These are phyloP conservation scores for Enteromius afrohamiltoni DNA, from an alignment of 2,797 vertebrate species.

Conservation along the genomic window DNA sequence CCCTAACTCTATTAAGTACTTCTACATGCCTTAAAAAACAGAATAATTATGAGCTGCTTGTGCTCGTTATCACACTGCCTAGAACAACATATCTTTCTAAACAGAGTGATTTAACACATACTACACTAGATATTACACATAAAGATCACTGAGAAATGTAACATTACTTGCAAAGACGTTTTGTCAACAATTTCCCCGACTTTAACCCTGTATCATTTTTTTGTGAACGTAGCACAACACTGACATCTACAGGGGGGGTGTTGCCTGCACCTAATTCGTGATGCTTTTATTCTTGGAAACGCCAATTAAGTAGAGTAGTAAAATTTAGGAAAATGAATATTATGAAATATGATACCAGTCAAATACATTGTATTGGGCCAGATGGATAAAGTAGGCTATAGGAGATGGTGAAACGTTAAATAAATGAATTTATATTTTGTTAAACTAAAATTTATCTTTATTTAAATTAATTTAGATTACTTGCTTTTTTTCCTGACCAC, in stretches of 20 bases:
- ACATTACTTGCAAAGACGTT: neutral
- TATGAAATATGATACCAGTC: neutral
- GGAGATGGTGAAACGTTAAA: neutral
- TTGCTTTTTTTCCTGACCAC: neutral
- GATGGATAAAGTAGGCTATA: neutral
- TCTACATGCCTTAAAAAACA: neutral
- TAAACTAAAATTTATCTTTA: neutral
- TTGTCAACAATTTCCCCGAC: neutral
- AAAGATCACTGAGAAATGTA: neutral
- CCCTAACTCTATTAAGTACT: no score
- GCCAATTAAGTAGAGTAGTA: neutral
- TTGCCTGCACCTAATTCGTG: neutral
- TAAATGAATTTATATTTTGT: neutral
- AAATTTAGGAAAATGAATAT: no score
- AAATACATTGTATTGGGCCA: neutral
- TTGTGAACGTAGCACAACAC: neutral
- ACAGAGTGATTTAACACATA: neutral
- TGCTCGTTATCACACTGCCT: neutral
- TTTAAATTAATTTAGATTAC: neutral
- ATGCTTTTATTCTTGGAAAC: neutral
- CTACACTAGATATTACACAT: neutral
- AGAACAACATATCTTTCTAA: neutral
- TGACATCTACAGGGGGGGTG: constrained; percentile 15
- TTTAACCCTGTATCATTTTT: neutral
- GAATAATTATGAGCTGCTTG: neutral